Percentiles rank a stretch among this genome's conserved stretches.
Conservation (phyloP, 2,797 vertebrate genomes). For the Sparus aurata region DNA sequence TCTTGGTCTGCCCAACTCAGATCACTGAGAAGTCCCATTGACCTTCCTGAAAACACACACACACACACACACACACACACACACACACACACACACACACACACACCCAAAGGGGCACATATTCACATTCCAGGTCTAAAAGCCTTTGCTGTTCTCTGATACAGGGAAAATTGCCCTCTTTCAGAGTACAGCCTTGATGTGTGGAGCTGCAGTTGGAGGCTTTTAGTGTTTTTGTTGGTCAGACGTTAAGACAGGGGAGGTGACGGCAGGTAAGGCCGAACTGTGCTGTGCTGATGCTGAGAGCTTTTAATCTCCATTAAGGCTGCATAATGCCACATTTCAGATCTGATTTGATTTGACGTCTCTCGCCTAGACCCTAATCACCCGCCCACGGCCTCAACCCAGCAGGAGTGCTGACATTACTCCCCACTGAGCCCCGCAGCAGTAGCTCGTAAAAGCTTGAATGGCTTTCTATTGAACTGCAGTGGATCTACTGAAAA, state of each 20-base stretch:
- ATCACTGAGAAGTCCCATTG: not conserved
- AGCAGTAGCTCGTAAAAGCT: slow-evolving; percentile 34
- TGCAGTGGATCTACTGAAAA: slow-evolving; percentile 2
- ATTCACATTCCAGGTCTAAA: slow-evolving; percentile 24
- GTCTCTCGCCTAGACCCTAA: slow-evolving; percentile 50
- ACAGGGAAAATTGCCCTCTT: slow-evolving; percentile 40
- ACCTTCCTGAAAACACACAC: not conserved
- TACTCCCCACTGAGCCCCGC: slow-evolving; percentile 30
- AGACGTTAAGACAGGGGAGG: slow-evolving; percentile 39
- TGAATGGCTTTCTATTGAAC: slow-evolving; percentile 50
- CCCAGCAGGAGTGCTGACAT: slow-evolving; percentile 60
- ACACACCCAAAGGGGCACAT: not conserved
- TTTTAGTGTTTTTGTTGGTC: slow-evolving; percentile 67
- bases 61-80: not conserved
- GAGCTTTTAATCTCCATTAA: slow-evolving; percentile 82
- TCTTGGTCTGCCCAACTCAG: not conserved
- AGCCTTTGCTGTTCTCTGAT: not conserved
- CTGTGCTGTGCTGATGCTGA: slow-evolving; percentile 49
- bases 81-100: slow-evolving; percentile 4
- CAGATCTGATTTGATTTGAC: slow-evolving; percentile 80
- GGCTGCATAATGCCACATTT: slow-evolving; percentile 68
- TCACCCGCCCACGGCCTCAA: slow-evolving; percentile 37
- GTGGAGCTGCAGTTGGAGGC: slow-evolving; percentile 42
- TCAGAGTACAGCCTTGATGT: slow-evolving; percentile 40
- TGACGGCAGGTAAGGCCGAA: slow-evolving; percentile 43